Percentiles rank a stretch among this genome's conserved stretches.
Evolutionary conservation across 2,797 vertebrate species (phyloP).

Genomic region (Anabas testudineus): DNA sequence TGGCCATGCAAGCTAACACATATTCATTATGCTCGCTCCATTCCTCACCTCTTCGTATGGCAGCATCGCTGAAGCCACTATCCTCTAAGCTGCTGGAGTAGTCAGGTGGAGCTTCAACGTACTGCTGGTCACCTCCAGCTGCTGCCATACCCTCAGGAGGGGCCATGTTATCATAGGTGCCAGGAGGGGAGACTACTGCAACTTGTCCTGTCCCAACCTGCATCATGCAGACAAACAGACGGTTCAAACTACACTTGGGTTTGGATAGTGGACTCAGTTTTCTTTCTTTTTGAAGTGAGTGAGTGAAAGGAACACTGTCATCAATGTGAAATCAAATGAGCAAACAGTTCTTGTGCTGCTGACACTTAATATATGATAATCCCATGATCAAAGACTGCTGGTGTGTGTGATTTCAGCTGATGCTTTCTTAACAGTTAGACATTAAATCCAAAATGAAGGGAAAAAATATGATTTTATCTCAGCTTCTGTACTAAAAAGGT

Average conservation of each 20-base stretch:
- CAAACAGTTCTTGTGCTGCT: not conserved
- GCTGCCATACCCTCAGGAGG: conserved; percentile 14
- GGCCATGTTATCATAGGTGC: conserved; percentile 41
- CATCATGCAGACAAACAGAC: conserved; percentile 5
- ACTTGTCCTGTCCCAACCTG: conserved; percentile 61
- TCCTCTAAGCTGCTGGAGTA: conserved; percentile 59
- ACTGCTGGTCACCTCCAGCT: not conserved
- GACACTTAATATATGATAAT: conserved; percentile 9
- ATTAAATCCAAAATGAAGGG: conserved; percentile 5
- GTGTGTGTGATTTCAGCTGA: not conserved
- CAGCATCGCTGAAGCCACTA: conserved; percentile 70
- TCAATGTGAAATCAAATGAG: conserved; percentile 1
- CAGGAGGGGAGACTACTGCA: conserved; percentile 62
- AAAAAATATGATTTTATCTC: not conserved
- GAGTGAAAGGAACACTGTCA: conserved; percentile 11
- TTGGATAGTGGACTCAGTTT: not conserved
- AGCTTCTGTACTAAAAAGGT: not conserved
- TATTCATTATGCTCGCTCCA: not conserved
- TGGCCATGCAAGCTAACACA: conserved; percentile 18
- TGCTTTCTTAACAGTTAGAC: not conserved
- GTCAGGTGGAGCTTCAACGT: conserved; percentile 55
- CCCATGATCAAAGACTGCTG: conserved; percentile 23
- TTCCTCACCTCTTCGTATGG: conserved; percentile 79
- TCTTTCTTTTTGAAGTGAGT: not conserved
- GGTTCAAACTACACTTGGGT: too few species aligned